These are phyloP conservation scores for Littorina saxatilis DNA, from an alignment of 1,140 invertebrate genomes.

Conservation along the genomic window DNA sequence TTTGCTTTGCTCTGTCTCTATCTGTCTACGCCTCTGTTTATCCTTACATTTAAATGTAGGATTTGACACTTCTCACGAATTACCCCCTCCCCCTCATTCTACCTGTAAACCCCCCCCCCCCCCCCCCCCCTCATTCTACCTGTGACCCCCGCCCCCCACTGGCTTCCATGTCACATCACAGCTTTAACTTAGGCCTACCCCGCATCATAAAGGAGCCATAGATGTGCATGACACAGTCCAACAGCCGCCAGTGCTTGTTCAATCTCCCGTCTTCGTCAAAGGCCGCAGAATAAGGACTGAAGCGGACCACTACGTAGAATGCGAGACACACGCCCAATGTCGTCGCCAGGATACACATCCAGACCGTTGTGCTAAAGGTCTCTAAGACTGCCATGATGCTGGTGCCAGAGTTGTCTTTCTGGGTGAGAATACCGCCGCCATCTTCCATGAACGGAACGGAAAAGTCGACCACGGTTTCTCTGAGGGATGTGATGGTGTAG, in stretches of 20 bases:
- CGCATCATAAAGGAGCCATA: constrained; percentile 29
- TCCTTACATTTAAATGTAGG: too few relatives aligned
- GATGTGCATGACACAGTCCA: constrained; percentile 17
- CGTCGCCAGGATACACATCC: constrained; percentile 41
- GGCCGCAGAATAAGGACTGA: constrained; percentile 42
- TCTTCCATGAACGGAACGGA: constrained; percentile 59
- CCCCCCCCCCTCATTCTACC: too few relatives aligned
- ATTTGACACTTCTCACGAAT: too few relatives aligned
- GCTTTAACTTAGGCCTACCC: too few relatives aligned
- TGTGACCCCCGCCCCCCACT: too few relatives aligned
- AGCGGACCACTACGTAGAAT: constrained; percentile 48
- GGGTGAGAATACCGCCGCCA: constrained; percentile 55
- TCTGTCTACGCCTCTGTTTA: constrained; percentile 6
- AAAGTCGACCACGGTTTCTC: constrained; percentile 63
- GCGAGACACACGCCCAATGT: constrained; percentile 46
- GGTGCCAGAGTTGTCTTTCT: constrained; percentile 78
- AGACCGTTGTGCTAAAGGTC: constrained; percentile 39
- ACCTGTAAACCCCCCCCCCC: too few relatives aligned
- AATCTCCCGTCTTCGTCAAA: too few relatives aligned
- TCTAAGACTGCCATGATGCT: not conserved
- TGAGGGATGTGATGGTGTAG: constrained; percentile 57
- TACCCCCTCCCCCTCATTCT: too few relatives aligned
- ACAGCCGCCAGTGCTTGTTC: not conserved
- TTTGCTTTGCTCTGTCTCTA: too few relatives aligned
- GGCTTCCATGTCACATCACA: too few relatives aligned